Evolutionary conservation across 2,797 vertebrate species (phyloP).

Genomic region (Rhinichthys osculus): DNA sequence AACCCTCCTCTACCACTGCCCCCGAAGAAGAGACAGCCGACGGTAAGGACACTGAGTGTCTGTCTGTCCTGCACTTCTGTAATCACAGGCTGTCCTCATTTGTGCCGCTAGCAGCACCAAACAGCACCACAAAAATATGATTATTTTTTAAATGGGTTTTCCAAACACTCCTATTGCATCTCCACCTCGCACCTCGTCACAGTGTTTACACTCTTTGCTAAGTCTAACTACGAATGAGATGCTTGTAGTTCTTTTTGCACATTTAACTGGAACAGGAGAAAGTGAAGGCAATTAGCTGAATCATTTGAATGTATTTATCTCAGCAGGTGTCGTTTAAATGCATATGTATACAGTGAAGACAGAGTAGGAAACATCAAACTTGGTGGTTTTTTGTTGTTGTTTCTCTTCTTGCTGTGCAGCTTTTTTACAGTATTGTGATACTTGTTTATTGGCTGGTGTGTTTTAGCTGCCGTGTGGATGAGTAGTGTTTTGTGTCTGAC

Average conservation of each 20-base stretch:
- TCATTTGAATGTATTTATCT: not conserved
- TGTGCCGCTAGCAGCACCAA: not conserved
- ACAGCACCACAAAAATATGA: not conserved
- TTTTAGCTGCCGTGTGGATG: not conserved
- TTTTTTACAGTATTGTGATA: not conserved
- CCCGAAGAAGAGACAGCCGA: constrained; percentile 87
- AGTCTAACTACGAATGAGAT: not conserved
- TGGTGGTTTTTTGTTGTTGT: not conserved
- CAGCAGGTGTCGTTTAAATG: not conserved
- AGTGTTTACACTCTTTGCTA: not conserved
- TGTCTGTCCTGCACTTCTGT: not conserved
- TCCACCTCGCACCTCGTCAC: not conserved
- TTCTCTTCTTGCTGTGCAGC: not conserved
- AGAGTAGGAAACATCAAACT: not conserved
- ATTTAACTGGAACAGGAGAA: not conserved
- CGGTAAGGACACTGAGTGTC: constrained; percentile 77
- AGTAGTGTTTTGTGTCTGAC: not conserved
- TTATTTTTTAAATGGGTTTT: not conserved
- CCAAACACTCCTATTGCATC: not conserved
- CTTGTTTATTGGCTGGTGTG: not conserved
- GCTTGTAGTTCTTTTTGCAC: not conserved
- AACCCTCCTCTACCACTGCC: constrained; percentile 92
- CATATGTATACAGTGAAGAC: not conserved
- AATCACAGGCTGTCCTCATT: not conserved
- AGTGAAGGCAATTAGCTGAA: not conserved